Base-by-base conservation (phyloP, 2,113 vertebrate species). In the Limanda limanda region DNA sequence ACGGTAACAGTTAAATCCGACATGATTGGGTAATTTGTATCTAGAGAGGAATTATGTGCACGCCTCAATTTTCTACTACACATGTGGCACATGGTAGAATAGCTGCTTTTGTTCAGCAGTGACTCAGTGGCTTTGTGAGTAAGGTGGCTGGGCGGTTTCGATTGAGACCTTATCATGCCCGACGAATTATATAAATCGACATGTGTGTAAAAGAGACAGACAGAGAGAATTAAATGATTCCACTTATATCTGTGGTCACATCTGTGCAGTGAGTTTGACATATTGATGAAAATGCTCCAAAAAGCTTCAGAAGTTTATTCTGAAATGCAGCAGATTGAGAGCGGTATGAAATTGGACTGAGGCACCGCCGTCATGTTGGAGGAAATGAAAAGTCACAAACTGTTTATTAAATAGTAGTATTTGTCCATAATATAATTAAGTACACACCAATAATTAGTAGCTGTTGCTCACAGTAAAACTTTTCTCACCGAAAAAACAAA, bases 401-500 rank as follows among this genome's bases (percentile, higher is more conserved):
- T 21, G 35, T 14, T 20, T 18, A 31, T 31, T 31, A 18, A 5
- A 51, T 6, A 51, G 15, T 5, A 18, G 47, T 14, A 17, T 40
- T 11, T 11, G 37, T 42, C 12, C 11, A 11, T 12, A 42, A 13
- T 40, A 40, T 12, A 0, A 40, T 12, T 10, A 40, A 40, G 9
- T 12, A 40, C 37, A 40, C 37, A 40, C 11, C 27, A 31, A 31
- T 7, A 42, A 42, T 42, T 3, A 42, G 11, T 13, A 13, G 40
- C 12, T 13, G 17, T 51, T 51, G 45, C 15, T 0, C 14, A 47
- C 2, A 13, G 9, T 45, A 23, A 23, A 68, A 45, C 20, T 59
- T 66, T 52, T 82, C 24, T 81, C 63, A 42, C 12, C 31, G 31
- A 31, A 14, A 55, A 59, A n/a, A 60, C 47, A 8, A 68, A 23